Conservation (phyloP, 2,113 vertebrate genomes). For the Gallinago undulata region DNA sequence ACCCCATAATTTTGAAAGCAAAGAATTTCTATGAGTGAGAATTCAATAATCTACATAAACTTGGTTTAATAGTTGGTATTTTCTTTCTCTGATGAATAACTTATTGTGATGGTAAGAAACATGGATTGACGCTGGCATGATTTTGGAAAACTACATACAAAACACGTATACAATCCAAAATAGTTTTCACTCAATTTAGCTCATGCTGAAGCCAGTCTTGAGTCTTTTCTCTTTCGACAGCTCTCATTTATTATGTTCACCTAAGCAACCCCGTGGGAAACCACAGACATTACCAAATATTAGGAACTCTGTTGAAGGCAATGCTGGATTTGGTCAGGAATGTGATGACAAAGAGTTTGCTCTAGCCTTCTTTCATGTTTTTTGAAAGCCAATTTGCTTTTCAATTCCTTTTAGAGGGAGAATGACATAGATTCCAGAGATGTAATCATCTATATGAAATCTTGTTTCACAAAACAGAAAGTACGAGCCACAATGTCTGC, state of each 20-base stretch:
- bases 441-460: background rate
- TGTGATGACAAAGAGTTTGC: slow-evolving; percentile 40
- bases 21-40: background rate
- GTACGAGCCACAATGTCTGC: background rate
- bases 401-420: slow-evolving; percentile 2
- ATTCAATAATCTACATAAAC: background rate
- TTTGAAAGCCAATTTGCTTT: slow-evolving; percentile 33
- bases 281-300: background rate
- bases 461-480: background rate
- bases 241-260: background rate
- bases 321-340: slow-evolving; percentile 26
- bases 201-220: background rate
- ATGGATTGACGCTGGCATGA: background rate
- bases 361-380: slow-evolving; percentile 29
- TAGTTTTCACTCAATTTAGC: background rate
- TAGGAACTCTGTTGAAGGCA: background rate
- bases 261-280: background rate
- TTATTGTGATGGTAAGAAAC: background rate
- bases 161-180: background rate
- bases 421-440: slow-evolving; percentile 32
- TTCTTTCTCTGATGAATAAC: background rate
- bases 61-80: background rate
- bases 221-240: background rate
- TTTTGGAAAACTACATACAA: background rate
- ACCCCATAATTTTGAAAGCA: background rate